Base-by-base conservation (phyloP, 1,140 invertebrate species). In the Macrostomum lignano region DNA sequence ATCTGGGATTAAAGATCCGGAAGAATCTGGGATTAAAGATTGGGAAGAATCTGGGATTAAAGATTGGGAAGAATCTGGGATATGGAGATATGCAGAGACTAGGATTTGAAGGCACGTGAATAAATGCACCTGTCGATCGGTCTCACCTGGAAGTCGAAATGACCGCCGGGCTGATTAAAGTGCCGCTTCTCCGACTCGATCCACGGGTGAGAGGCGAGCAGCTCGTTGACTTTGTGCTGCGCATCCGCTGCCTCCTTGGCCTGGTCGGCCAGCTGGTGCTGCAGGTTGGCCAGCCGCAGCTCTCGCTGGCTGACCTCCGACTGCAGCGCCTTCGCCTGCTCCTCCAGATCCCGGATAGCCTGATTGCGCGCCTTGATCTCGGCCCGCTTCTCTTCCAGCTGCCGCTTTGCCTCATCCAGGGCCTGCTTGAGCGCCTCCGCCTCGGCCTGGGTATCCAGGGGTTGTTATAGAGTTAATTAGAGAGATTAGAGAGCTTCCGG, bases 321-420 rank as follows among this genome's bases (percentile, higher is more conserved):
- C 1, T 57, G 44, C 17, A 81, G 58, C 32, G 69, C 62, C 19
- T 76, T 72, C 46, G 72, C 73, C 34, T 66, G 65, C 1, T 53
- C 44, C n/a, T 42, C 41, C 11, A 68, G 59, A 10, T 60, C 54
- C 24, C 68, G 63, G 21, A 84, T 71, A 44, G 79, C 72, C 41
- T 67, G 66, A 45, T 72, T 78, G 39, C 74, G 69, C 10, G 65
- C 58, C 28, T 69, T 65, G 17, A 86, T 69, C 25, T 59, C 54
- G 4, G 67, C 63, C 46, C 81, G 81, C 39, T 75, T 68, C 31
- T 63, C 58, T 44, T 75, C 74, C 1, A 84, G 62, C 23, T 66
- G 49, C 0, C 40, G 40, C 42, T 74, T 49, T 5, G 58, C 53
- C 28, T 64, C 53, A 36, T 55, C 46, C 39, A 51, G 25, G 21